Conservation (phyloP, 2,113 vertebrate genomes). For the Leucoraja erinaceus region DNA sequence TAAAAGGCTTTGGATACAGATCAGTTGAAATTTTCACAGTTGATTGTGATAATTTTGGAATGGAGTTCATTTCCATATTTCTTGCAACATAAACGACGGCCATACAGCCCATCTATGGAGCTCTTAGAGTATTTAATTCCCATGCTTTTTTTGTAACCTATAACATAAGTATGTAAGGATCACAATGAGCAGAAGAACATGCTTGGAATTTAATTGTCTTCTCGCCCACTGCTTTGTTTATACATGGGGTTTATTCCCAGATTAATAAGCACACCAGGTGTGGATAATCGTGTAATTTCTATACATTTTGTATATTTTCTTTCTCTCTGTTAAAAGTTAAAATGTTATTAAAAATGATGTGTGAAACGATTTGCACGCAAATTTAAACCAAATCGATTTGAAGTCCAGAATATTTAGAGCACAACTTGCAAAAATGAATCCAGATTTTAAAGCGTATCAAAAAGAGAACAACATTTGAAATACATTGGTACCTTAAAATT, state of each 20-base stretch:
- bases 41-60: no score
- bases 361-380: background rate
- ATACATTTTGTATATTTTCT: background rate
- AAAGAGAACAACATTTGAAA: slow-evolving; percentile 32
- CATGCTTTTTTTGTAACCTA: no score
- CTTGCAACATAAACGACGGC: no score
- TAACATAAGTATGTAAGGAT: background rate
- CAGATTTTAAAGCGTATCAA: background rate
- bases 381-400: slow-evolving; percentile 11
- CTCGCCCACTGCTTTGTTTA: background rate
- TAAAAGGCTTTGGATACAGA: no score
- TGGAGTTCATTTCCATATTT: no score
- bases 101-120: no score
- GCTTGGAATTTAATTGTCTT: background rate
- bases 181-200: background rate
- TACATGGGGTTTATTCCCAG: background rate
- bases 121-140: no score
- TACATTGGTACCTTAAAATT: background rate
- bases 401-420: background rate
- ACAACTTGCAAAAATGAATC: background rate
- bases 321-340: background rate
- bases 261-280: background rate
- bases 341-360: background rate
- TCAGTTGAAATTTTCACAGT: no score
- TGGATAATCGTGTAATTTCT: background rate